Evolutionary conservation across 2,888 invertebrate genomes (phyloP).

Genomic region (Pyrocoelia pectoralis): DNA sequence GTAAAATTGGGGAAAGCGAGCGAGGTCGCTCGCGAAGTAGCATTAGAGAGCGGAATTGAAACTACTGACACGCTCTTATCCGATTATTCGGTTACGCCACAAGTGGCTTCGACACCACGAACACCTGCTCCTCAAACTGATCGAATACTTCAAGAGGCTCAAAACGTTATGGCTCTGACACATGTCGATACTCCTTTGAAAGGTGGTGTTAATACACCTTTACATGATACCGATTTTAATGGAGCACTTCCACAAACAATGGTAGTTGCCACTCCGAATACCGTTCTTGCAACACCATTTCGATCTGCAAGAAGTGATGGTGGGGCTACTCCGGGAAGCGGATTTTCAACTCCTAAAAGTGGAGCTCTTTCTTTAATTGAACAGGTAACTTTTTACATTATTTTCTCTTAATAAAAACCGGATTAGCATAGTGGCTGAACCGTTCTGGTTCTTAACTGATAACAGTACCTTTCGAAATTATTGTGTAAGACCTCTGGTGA

Average conservation of each 20-base stretch:
- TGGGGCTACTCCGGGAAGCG: conserved; percentile 68
- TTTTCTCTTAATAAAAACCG: no score
- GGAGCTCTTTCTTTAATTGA: conserved; percentile 59
- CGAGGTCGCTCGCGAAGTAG: conserved; percentile 89
- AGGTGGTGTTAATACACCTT: conserved; percentile 93
- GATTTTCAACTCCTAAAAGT: conserved; percentile 66
- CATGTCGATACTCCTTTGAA: conserved; percentile 98
- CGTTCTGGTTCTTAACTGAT: no score
- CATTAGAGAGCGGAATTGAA: conserved; percentile 77
- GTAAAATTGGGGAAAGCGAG: conserved; percentile 91
- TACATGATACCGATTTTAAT: conserved; percentile 89
- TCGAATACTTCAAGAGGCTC: conserved; percentile 90
- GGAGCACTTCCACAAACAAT: conserved; percentile 80
- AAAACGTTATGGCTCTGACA: conserved; percentile 97
- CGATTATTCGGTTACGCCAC: conserved; percentile 86
- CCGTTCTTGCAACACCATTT: conserved; percentile 88
- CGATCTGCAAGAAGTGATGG: conserved; percentile 74
- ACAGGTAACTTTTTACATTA: conserved; percentile 10
- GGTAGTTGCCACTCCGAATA: conserved; percentile 85
- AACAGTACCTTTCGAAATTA: no score
- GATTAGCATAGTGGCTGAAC: no score
- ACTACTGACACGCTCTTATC: conserved; percentile 88
- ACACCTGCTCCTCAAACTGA: conserved; percentile 89
- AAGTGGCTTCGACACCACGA: conserved; percentile 76
- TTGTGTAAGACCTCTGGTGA: no score